Percentiles rank a stretch among this genome's conserved stretches.
Conservation (phyloP, 2,888 invertebrate species). For the Brassicogethes aeneus region DNA sequence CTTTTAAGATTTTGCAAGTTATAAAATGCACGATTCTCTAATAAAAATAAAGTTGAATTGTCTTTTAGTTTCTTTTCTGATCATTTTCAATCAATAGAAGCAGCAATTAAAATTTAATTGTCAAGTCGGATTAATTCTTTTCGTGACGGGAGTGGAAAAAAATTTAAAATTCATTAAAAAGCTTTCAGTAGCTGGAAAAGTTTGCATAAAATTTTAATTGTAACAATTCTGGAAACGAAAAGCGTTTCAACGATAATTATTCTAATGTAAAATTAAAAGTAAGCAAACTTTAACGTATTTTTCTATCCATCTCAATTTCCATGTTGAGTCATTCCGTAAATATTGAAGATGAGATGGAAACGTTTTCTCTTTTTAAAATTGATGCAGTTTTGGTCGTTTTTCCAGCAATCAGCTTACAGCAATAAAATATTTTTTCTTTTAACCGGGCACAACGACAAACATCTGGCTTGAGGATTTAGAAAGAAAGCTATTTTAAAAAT, state of each 20-base stretch:
- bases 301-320: constrained; percentile 13
- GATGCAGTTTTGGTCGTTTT: too few species aligned
- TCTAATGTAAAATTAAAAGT: constrained; percentile 22
- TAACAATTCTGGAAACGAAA: constrained; percentile 23
- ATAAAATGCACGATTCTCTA: too few species aligned
- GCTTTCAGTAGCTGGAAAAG: constrained; percentile 18
- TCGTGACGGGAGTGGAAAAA: background rate
- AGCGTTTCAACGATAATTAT: constrained; percentile 24
- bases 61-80: too few species aligned
- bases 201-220: constrained; percentile 21
- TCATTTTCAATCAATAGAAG: background rate
- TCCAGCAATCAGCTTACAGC: too few species aligned
- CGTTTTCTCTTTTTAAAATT: too few species aligned
- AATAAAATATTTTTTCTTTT: too few species aligned
- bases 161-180: constrained; percentile 17
- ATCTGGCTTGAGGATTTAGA: too few species aligned
- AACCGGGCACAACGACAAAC: too few species aligned
- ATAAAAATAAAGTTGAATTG: too few species aligned
- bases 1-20: too few species aligned
- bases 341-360: too few species aligned
- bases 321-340: background rate
- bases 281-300: constrained; percentile 21
- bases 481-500: too few species aligned
- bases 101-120: background rate
- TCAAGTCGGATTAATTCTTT: background rate